Evolutionary conservation across 2,113 vertebrate species (phyloP).

Genomic region (Scytalopus superciliaris): DNA sequence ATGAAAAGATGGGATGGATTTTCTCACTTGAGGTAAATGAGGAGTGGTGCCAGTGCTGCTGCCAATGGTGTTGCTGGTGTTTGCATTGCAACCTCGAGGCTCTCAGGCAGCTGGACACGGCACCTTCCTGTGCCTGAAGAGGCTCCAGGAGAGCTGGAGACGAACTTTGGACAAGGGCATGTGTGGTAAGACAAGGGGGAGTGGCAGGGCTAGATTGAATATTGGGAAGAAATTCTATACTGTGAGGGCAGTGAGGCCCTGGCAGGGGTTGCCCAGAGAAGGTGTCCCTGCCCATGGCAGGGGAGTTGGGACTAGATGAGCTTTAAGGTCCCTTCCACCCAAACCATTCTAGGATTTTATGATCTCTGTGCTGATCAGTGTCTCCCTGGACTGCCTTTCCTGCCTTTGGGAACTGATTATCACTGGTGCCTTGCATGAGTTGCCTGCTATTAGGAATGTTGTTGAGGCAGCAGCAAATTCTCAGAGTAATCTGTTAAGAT

Average conservation of each 20-base stretch:
- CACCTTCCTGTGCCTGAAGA: background rate
- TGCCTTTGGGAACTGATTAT: background rate
- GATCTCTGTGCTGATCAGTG: background rate
- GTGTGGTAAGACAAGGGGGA: background rate
- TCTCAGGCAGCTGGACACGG: accelerated
- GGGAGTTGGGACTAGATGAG: background rate
- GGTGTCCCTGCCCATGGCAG: background rate
- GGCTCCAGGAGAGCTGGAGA: background rate
- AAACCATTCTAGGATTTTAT: background rate
- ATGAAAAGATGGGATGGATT: background rate
- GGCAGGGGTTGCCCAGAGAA: background rate
- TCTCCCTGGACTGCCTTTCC: background rate
- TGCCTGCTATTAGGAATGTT: background rate
- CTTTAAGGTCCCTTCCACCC: background rate
- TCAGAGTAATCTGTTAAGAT: background rate
- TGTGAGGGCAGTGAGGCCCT: background rate
- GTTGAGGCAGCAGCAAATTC: background rate
- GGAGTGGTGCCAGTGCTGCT: background rate
- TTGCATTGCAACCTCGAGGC: background rate
- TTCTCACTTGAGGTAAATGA: background rate
- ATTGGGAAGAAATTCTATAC: background rate
- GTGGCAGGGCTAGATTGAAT: background rate
- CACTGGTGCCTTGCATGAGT: accelerated
- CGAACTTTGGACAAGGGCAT: background rate
- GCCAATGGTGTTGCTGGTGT: background rate